phyloP scores from a whole-genome alignment of 2,888 invertebrate genomes.

The Agrochola circellaris region DNA sequence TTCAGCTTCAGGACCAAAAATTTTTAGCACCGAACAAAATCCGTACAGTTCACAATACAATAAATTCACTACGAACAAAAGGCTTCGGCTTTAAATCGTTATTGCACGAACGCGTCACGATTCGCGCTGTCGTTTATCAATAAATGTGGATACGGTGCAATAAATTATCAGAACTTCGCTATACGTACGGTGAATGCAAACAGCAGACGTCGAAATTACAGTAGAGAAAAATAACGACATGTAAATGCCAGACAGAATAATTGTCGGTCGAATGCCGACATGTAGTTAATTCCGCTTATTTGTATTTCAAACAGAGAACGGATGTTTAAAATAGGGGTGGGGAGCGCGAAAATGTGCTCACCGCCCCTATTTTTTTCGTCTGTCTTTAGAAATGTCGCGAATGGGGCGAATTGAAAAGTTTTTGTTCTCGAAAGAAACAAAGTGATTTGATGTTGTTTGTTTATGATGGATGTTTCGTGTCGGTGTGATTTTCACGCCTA shows the following conservation, averaged over 20 bases:
- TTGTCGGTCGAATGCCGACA: conserved; percentile 78
- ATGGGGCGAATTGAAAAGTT: conserved; percentile 57
- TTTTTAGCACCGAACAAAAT: conserved; percentile 59
- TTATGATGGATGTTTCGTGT: conserved; percentile 61
- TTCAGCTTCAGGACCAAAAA: conserved; percentile 47
- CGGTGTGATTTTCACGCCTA: conserved; percentile 56
- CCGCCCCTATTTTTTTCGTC: conserved; percentile 44
- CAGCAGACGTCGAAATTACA: conserved; percentile 82
- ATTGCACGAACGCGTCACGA: conserved; percentile 71
- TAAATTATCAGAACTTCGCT: conserved; percentile 81
- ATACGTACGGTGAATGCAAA: conserved; percentile 79
- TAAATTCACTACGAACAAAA: conserved; percentile 72
- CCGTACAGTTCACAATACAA: conserved; percentile 69
- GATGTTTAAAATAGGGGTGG: conserved; percentile 39
- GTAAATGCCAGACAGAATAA: conserved; percentile 80
- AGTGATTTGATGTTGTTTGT: conserved; percentile 65
- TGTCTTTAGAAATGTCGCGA: conserved; percentile 50
- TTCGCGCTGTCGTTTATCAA: conserved; percentile 78
- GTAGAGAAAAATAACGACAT: conserved; percentile 81
- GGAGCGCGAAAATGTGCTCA: conserved; percentile 25
- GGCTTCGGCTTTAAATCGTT: conserved; percentile 74
- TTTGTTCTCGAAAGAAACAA: conserved; percentile 58
- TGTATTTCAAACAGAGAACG: conserved; percentile 74
- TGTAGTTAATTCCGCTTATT: conserved; percentile 84
- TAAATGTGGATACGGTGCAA: conserved; percentile 81